A percentile compares a stretch with the other conserved stretches of the same genome.
Conservation (phyloP, 2,888 invertebrate genomes). For the Choristoneura rosaceana region DNA sequence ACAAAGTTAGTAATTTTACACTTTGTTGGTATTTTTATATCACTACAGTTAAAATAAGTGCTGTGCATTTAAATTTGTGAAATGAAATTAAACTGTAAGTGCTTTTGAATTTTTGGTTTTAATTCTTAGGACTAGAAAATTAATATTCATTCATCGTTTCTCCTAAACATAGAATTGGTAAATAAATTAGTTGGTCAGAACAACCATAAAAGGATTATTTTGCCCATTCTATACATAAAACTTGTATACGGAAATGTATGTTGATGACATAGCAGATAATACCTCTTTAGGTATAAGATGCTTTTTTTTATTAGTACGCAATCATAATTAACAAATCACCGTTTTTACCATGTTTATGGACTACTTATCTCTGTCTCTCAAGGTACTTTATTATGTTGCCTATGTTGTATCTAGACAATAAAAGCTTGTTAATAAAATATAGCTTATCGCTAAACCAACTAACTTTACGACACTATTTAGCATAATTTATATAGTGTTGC, state of each 20-base stretch:
- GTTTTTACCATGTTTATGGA: neutral
- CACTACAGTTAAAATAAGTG: neutral
- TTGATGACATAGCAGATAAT: neutral
- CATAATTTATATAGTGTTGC: neutral
- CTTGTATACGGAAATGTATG: neutral
- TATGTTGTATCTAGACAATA: conserved; percentile 7
- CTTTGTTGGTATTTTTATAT: neutral
- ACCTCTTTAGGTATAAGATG: neutral
- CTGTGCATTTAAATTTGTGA: neutral
- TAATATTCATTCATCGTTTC: too few relatives aligned
- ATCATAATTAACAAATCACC: neutral
- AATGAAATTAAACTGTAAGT: conserved; percentile 25
- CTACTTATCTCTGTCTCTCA: neutral
- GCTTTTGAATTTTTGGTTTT: conserved; percentile 23
- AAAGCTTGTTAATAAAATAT: neutral
- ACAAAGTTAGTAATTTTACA: neutral
- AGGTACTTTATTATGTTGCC: conserved; percentile 11
- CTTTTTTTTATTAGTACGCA: neutral
- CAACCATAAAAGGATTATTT: too few relatives aligned
- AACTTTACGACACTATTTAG: neutral
- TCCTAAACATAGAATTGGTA: too few relatives aligned
- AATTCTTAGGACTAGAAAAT: conserved; percentile 2
- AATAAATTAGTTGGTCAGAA: too few relatives aligned
- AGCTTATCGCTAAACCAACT: conserved; percentile 3
- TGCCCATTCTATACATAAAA: too few relatives aligned